A percentile compares a stretch with the other conserved stretches of the same genome.
These are phyloP conservation scores for Musca vetustissima DNA, from an alignment of 1,140 invertebrate species.

Conservation along the genomic window DNA sequence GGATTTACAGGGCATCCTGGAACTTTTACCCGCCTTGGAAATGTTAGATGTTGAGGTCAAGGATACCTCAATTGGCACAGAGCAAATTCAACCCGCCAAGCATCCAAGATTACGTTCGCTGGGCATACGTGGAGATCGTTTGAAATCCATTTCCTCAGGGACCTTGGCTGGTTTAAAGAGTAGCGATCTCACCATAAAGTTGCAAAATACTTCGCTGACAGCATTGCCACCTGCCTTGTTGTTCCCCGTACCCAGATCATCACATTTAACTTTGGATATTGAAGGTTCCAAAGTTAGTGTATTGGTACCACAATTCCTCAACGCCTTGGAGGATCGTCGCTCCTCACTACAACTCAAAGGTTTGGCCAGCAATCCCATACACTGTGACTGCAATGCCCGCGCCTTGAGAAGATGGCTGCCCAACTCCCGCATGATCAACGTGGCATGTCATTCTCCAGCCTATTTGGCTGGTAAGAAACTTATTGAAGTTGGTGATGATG, in stretches of 20 bases:
- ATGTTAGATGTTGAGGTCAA: constrained; percentile 83
- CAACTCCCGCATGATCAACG: constrained; percentile 61
- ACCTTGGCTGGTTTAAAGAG: constrained; percentile 79
- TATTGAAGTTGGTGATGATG: constrained; percentile 74
- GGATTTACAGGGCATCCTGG: constrained; percentile 77
- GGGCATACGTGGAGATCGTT: constrained; percentile 71
- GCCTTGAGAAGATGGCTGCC: constrained; percentile 77
- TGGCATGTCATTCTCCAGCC: constrained; percentile 69
- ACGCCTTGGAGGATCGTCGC: constrained; percentile 76
- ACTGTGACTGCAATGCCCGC: constrained; percentile 81
- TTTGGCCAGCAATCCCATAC: constrained; percentile 74
- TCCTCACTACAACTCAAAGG: constrained; percentile 73
- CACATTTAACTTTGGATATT: constrained; percentile 75
- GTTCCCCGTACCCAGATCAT: constrained; percentile 86
- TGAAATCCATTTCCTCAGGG: constrained; percentile 78
- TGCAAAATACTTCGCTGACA: constrained; percentile 79
- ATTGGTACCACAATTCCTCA: constrained; percentile 73
- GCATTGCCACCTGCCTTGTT: constrained; percentile 76
- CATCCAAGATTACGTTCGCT: constrained; percentile 77
- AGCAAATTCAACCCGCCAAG: constrained; percentile 76
- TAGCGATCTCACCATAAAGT: constrained; percentile 67
- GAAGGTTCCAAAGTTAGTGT: constrained; percentile 75
- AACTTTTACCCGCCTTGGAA: constrained; percentile 69
- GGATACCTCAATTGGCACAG: constrained; percentile 76
- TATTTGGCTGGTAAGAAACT: constrained; percentile 69